Evolutionary conservation across 2,888 invertebrate genomes (phyloP), one percentile per base, ranked within the genome.

Genomic region (Endomychus coccineus): DNA sequence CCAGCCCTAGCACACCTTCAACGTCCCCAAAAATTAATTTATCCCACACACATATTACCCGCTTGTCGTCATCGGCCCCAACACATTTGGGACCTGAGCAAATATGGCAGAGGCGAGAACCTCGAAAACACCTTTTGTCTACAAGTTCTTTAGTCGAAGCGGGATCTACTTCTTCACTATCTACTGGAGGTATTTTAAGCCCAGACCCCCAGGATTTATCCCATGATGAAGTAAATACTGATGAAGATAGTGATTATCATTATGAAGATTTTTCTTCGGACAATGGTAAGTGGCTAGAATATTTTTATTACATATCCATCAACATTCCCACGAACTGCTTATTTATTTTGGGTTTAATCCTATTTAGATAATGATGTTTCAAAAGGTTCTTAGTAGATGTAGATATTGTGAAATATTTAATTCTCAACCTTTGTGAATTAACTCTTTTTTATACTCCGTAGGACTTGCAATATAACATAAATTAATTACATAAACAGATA

Each of bases 191-290:
- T 39, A 77, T 89, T 14, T 69, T 89, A 11, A 89, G 89, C 61
- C 89, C 89, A 3, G 86, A 84, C 52, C 78, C 80, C 36, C 80
- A 76, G 48, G 78, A 78, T 59, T 78, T 83, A 50, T 88, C 87
- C 22, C 85, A 86, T 51, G 89, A 89, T 58, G 90, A 91, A 61
- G 54, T 58, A 16, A 86, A 83, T 27, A 81, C 80, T 43, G 83
- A 83, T 52, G 82, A 85, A 27, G 87, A 87, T 59, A 85, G 86
- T 52, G 89, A 89, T 51, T 85, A 83, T 56, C 81, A 86, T 69
- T 87, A 88, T 64, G 88, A 87, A 56, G 89, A 89, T 61, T 78
- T 80, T 42, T 86, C 85, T 44, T 84, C 85, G 39, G 89, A 89
- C 66, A 38, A 38, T 11, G 38, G 38, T 28, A 28, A 5, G 32